Base-by-base conservation (phyloP, 35 echinoderm and acorn worm species). In the Ptychodera flava region DNA sequence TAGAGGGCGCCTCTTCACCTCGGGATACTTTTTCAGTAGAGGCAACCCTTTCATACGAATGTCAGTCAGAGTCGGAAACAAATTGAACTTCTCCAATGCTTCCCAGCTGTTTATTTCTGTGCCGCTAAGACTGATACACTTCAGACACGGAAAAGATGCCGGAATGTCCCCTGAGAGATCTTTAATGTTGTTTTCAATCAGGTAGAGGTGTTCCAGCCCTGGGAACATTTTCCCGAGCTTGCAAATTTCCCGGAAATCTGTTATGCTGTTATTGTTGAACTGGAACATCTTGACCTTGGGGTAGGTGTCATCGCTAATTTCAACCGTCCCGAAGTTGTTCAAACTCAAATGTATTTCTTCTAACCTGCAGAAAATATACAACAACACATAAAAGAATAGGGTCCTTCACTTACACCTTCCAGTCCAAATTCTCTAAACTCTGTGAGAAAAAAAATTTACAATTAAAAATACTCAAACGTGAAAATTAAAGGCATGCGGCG, bases 271-370 rank as follows among this genome's bases (percentile, higher is more conserved):
- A 16, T 85, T 82, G 81, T 92, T 92, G 87, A 92, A 92, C 33
- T 92, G 91, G 34, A 92, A 79, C 28, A 92, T 34, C 37, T 78
- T 89, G 35, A 92, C 35, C 34, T 83, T 35, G 1, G 35, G 33
- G 35, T 89, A 82, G 77, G 75, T 79, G 31, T 77, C 79, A 32
- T 33, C 33, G 32, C 36, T n/a, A 53, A 38, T 29, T 0, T 33
- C 15, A 0, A 92, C 87, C 2, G 22, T 79, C 28, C 77, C 35
- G 32, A 85, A 85, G 29, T 85, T 78, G 37, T 92, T 92, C 86
- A 92, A 37, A 76, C 91, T 92, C 30, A 92, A 78, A 81, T 92
- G 86, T 34, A 92, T 82, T 36, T 92, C 86, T 83, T 92, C 82
- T 27, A 92, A 52, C n/a, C 91, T 92, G 64, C 45, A 64, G 45